These are phyloP conservation scores for Allacma fusca DNA, from an alignment of 2,888 invertebrate species.

Conservation along the genomic window DNA sequence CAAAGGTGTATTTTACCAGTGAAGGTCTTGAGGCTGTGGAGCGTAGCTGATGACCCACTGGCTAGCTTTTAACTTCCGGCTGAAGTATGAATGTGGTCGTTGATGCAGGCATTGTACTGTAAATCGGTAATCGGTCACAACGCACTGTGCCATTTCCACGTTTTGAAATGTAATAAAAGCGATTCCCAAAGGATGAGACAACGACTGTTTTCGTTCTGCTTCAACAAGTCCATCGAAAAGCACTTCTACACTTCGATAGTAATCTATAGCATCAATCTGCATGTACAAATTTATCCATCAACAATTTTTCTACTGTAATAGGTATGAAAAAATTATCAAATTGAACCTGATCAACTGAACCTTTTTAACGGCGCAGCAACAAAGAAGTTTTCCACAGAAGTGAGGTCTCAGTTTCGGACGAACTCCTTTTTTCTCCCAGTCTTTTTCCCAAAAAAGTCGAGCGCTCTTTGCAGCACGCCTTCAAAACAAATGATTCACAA, in stretches of 20 bases:
- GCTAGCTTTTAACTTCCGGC: constrained; percentile 68
- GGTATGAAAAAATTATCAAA: too few relatives aligned
- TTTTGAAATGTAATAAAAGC: constrained; percentile 83
- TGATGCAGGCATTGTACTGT: constrained; percentile 64
- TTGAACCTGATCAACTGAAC: too few relatives aligned
- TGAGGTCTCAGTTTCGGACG: constrained; percentile 78
- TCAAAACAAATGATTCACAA: neutral
- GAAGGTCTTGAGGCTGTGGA: constrained; percentile 90
- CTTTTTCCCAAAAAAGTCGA: constrained; percentile 79
- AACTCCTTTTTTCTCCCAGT: constrained; percentile 75
- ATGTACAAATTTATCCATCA: too few relatives aligned
- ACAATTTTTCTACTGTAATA: too few relatives aligned
- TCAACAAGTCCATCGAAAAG: constrained; percentile 78
- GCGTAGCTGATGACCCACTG: constrained; percentile 87
- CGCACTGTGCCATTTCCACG: constrained; percentile 64
- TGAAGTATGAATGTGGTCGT: constrained; percentile 66
- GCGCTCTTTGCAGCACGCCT: constrained; percentile 79
- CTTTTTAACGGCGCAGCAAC: constrained; percentile 80
- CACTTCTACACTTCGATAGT: constrained; percentile 81
- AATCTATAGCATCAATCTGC: constrained; percentile 82
- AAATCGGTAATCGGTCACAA: constrained; percentile 63
- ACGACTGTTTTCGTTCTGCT: constrained; percentile 77
- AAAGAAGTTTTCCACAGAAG: constrained; percentile 72
- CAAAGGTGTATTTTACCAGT: constrained; percentile 72
- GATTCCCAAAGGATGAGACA: constrained; percentile 85